phyloP scores from a whole-genome alignment of 1,140 invertebrate genomes.

The Lycorma delicatula region DNA sequence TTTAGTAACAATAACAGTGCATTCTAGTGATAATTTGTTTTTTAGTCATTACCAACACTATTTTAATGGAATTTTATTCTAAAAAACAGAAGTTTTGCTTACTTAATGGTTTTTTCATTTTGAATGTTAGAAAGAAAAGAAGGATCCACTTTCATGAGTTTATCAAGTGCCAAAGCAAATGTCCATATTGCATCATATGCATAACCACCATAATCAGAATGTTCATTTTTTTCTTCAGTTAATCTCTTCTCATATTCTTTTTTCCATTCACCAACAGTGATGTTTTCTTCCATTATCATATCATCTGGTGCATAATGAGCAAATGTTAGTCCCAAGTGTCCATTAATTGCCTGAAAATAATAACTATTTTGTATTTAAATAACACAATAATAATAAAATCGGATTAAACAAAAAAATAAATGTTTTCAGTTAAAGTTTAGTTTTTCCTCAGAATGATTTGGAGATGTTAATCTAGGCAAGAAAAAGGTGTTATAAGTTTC shows the following conservation, averaged over 20 bases:
- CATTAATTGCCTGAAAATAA: constrained; percentile 53
- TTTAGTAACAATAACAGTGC: no score
- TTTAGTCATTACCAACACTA: no score
- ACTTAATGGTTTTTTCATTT: constrained; percentile 47
- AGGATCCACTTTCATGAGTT: constrained; percentile 48
- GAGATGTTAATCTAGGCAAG: no score
- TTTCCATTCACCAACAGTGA: constrained; percentile 49
- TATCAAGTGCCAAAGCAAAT: constrained; percentile 63
- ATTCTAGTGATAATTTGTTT: no score
- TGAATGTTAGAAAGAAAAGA: constrained; percentile 50
- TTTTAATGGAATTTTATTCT: no score
- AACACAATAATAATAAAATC: no score
- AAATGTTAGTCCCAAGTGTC: constrained; percentile 63
- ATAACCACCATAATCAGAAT: constrained; percentile 58
- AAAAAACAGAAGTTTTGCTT: no score
- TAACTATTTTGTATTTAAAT: no score
- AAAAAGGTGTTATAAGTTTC: no score
- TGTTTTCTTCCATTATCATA: constrained; percentile 54
- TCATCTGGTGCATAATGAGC: constrained; percentile 53
- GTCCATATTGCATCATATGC: constrained; percentile 80
- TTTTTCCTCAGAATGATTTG: no score
- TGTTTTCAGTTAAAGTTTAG: no score
- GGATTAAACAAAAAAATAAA: no score
- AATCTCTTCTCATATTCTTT: constrained; percentile 39
- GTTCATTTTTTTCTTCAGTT: background rate